A percentile compares a stretch with the other conserved stretches of the same genome.
Conservation (phyloP, 2,888 invertebrate species). For the Anoncus sp. region DNA sequence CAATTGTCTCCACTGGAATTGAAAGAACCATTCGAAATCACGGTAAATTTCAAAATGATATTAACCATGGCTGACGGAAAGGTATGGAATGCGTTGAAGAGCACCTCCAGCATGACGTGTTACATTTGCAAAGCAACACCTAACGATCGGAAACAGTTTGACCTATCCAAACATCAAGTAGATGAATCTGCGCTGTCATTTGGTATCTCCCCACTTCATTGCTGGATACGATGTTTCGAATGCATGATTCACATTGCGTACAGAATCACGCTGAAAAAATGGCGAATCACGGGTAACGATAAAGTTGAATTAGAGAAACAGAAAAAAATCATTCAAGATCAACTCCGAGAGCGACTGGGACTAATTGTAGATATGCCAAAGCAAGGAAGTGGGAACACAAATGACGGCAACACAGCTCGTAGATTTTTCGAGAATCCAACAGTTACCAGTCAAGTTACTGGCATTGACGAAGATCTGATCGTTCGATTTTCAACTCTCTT, state of each 20-base stretch:
- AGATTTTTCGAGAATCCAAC: conserved; percentile 56
- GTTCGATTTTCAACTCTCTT: conserved; percentile 53
- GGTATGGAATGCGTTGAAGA: conserved; percentile 1
- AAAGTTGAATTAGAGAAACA: conserved; percentile 12
- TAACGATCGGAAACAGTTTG: background rate
- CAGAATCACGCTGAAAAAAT: conserved; percentile 7
- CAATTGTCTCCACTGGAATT: background rate
- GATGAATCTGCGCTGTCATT: too few relatives aligned
- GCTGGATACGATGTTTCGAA: background rate
- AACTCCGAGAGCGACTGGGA: conserved; percentile 15
- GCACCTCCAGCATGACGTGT: conserved; percentile 5
- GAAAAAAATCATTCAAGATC: conserved; percentile 18
- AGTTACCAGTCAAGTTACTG: conserved; percentile 55
- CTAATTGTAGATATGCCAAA: conserved; percentile 34
- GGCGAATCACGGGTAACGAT: conserved; percentile 10
- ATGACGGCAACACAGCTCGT: conserved; percentile 62
- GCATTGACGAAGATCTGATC: conserved; percentile 58
- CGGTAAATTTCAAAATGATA: background rate
- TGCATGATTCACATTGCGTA: conserved; percentile 15
- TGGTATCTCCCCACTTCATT: too few relatives aligned
- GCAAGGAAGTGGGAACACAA: conserved; percentile 50
- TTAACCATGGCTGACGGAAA: conserved; percentile 17
- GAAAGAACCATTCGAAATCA: background rate
- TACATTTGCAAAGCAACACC: conserved; percentile 2
- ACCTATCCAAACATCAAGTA: too few relatives aligned